Base-by-base conservation (phyloP, 2,113 vertebrate genomes). In the Haliaeetus leucogaster region DNA sequence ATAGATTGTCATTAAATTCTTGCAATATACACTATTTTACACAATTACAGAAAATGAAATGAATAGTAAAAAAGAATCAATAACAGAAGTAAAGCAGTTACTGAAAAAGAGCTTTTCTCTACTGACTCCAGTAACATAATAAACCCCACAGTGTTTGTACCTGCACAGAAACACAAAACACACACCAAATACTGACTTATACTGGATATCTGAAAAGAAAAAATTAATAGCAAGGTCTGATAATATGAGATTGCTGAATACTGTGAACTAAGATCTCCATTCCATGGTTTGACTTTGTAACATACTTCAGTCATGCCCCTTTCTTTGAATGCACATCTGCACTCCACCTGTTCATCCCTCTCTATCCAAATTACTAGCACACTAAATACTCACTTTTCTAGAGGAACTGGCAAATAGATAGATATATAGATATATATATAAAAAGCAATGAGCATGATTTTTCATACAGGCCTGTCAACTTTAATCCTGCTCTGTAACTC, bases 31-130 rank as follows among this genome's bases (percentile, higher is more conserved):
- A 59, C 47, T 77, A 58, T 90, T 94, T 80, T 84, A 94, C 1
- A 10, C 68, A 95, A 90, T 95, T 95, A 81, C 53, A 93, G 90
- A 96, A 97, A 96, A 96, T 45, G 11, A 97, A 93, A 92, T 93
- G 38, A 95, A 89, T 83, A 84, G 67, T 79, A 68, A 88, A 95
- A 94, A 93, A 84, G 10, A 48, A 88, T 89, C 82, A 86, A 90
- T 95, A 94, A 62, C 42, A 91, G 70, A 96, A 91, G 62, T 58
- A 83, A 93, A 95, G 73, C 21, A 85, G 82, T 87, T 92, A 96
- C n/a, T 91, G 86, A 78, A 82, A 88, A 85, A 95, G 48, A 95
- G 45, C n/a, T 81, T 91, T 90, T 95, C 84, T 86, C 20, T 10
- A 76, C 48, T 72, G 90, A 94, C 56, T 96, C 65, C 80, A 91